Percentiles rank a stretch among this genome's conserved stretches.
phyloP scores from a whole-genome alignment of 2,888 invertebrate species.

The Dicranocentrus wangi region DNA sequence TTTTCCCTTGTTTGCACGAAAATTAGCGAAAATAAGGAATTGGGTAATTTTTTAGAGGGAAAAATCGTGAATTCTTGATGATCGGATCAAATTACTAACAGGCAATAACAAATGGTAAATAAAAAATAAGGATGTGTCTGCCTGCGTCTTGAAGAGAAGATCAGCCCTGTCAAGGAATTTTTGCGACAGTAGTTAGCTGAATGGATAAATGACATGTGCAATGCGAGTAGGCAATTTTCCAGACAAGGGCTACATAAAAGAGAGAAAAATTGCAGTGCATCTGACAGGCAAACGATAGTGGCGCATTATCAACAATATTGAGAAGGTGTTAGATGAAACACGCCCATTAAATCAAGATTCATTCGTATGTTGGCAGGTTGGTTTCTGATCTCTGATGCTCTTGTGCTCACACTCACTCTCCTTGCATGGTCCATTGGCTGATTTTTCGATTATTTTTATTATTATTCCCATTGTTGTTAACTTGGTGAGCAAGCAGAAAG shows the following conservation, averaged over 20 bases:
- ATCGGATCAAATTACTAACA: slow-evolving; percentile 24
- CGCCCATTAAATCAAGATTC: slow-evolving; percentile 58
- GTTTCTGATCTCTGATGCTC: background rate
- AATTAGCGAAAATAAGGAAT: slow-evolving; percentile 23
- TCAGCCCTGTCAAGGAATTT: background rate
- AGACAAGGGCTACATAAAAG: background rate
- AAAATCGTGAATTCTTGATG: slow-evolving; percentile 19
- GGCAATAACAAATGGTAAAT: slow-evolving; percentile 3
- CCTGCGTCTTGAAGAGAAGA: too few relatives aligned
- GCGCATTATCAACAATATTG: slow-evolving; percentile 35
- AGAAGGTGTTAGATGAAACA: slow-evolving; percentile 58
- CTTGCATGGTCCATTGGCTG: slow-evolving; percentile 33
- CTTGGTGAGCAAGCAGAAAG: slow-evolving; percentile 32
- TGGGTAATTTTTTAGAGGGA: slow-evolving; percentile 3
- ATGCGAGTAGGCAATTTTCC: too few relatives aligned
- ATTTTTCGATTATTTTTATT: slow-evolving; percentile 2
- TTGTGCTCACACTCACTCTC: background rate
- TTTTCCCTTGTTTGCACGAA: background rate
- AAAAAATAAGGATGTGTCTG: background rate
- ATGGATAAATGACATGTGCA: too few relatives aligned
- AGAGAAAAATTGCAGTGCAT: slow-evolving; percentile 28
- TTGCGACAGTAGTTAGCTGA: background rate
- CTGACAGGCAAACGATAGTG: slow-evolving; percentile 20
- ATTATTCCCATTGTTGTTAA: slow-evolving; percentile 22
- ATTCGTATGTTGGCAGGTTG: slow-evolving; percentile 7